phyloP scores from a whole-genome alignment of 2,888 invertebrate species.

The Camponotus fellah region DNA sequence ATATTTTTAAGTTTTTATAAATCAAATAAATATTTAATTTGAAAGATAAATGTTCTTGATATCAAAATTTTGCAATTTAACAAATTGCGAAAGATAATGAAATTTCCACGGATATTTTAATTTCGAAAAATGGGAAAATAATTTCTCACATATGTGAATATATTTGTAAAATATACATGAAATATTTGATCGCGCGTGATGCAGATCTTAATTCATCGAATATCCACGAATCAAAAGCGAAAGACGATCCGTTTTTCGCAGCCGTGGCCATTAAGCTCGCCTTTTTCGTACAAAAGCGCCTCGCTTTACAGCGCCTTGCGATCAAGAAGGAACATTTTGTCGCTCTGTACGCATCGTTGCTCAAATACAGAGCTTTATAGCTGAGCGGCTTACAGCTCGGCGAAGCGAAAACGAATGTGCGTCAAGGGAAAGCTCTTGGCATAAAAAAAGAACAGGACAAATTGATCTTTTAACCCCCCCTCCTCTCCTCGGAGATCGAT shows the following conservation, averaged over 20 bases:
- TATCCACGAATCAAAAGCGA: constrained; percentile 25
- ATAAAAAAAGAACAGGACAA: constrained; percentile 36
- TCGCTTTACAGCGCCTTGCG: constrained; percentile 25
- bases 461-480: constrained; percentile 47
- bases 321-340: constrained; percentile 23
- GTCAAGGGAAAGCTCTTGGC: constrained; percentile 43
- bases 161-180: neutral
- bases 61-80: neutral
- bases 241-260: constrained; percentile 41
- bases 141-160: neutral
- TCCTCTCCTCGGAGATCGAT: neutral
- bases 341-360: constrained; percentile 49
- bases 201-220: constrained; percentile 3
- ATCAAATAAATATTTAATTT: neutral
- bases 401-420: constrained; percentile 35
- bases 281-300: constrained; percentile 45
- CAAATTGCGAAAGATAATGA: neutral
- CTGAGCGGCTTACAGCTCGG: constrained; percentile 38
- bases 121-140: neutral
- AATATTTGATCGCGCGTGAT: neutral
- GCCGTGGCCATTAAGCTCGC: constrained; percentile 43
- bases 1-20: neutral
- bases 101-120: neutral
- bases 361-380: constrained; percentile 51
- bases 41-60: constrained; percentile 24